Base-by-base conservation (phyloP, 2,113 vertebrate species). In the Marcusenius ussheri region DNA sequence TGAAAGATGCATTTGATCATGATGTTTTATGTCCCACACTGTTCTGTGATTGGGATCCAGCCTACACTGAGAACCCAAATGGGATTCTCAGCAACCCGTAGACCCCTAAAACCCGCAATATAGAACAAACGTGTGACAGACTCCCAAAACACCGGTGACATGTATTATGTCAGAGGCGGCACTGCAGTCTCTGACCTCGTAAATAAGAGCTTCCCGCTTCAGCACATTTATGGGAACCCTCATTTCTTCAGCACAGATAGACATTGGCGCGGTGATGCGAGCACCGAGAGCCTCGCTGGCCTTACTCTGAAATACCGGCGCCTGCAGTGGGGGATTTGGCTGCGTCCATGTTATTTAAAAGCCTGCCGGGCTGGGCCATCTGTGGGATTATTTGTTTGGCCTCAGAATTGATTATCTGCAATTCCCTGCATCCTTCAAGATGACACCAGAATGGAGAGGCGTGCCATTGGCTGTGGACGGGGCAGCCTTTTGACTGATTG, bases 261-360 rank as follows among this genome's bases (percentile, higher is more conserved):
- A 56, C 19, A 58, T 56, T 35, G 46, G 46, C 8, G 47, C 31
- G 9, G 62, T 21, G 74, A 31, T 27, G 15, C 3, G 8, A 45
- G 31, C 21, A 35, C 10, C 15, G 31, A 90, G 85, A 89, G 19
- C 70, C 56, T 62, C 19, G 90, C 91, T 88, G 92, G 93, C 90
- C 92, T 94, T 91, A 94, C 94, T 93, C 92, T 92, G 92, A 92
- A 93, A 93, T 94, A 83, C 27, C 3, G 62, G 0, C 19, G 4
- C 35, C 74, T 45, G 31, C 21, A 50, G 49, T 53, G 49, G 4
- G 19, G 74, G 31, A 24, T 19, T 1, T 50, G 31, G 49, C 35
- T 24, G 21, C 21, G 39, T 56, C 47, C 74, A 50, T 58, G 62
- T 49, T 46, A 88, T 88, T 88, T 74, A 88, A 70, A 42, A 49